Base-by-base conservation (phyloP, 1,140 invertebrate species). In the Pseudomyrmex cubaensis region DNA sequence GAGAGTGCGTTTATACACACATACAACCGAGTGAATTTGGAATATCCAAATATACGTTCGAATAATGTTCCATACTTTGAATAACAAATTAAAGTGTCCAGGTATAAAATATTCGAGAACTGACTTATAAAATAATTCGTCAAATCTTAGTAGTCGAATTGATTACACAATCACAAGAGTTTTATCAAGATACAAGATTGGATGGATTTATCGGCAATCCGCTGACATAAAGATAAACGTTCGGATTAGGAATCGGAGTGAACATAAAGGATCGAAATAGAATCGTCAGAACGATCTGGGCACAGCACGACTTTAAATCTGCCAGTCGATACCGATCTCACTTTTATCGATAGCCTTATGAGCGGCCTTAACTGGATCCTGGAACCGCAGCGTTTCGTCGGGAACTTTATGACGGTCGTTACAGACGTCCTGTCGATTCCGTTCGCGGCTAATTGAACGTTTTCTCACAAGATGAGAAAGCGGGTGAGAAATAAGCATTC, bases 381-480 rank as follows among this genome's bases (percentile, higher is more conserved):
- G 89, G 83, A 92, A 90, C 89, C 69, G 64, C 61, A 70, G 52
- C 74, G 70, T 92, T 92, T 91, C 89, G 74, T 92, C 87, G 84
- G 88, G 69, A 76, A 85, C 84, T 92, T 92, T 92, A 93, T 88
- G 91, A 85, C 80, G 82, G 82, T 86, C 89, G 87, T 92, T 92
- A 88, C 76, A 87, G 89, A 91, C 88, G 85, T 92, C 90, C 91
- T 92, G 90, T 93, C 91, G 91, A 93, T 92, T 91, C 88, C 88
- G 85, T 90, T 69, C 85, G 84, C 66, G 62, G 86, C 91, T 93
- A 94, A 93, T 92, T 93, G 92, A 93, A 92, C 88, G 87, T 92
- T 91, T 93, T 93, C 92, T 93, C 92, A 93, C 92, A 92, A 87
- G 86, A 25, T 84, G 52, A 85, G 63, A 85, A n/a, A 44, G 46